These are phyloP conservation scores for Corythornis cristatus DNA, from an alignment of 2,113 vertebrate species.

Conservation along the genomic window DNA sequence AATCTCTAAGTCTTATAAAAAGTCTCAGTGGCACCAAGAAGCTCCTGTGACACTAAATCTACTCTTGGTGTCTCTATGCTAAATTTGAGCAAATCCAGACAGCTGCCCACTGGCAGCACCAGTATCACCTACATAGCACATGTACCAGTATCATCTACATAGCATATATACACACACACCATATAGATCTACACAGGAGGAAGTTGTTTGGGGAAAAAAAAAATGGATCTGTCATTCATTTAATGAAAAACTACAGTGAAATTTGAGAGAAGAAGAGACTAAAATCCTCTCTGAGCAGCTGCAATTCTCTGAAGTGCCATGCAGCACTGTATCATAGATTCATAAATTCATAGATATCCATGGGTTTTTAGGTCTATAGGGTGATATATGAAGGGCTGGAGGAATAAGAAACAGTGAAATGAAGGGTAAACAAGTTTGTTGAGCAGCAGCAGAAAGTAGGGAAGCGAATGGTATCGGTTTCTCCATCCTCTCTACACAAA, in stretches of 20 bases:
- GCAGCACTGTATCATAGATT: neutral
- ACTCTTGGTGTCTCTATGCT: neutral
- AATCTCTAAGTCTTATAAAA: neutral
- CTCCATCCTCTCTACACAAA: neutral
- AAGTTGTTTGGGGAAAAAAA: too few species aligned
- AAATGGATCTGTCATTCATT: neutral
- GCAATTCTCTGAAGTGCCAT: neutral
- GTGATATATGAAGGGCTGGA: neutral
- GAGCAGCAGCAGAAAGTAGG: neutral
- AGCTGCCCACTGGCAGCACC: neutral
- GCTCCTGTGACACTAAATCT: neutral
- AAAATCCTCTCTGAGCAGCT: neutral
- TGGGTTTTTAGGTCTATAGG: neutral
- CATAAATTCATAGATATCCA: too few species aligned
- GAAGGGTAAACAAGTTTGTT: neutral
- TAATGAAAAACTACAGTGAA: neutral
- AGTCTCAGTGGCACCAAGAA: neutral
- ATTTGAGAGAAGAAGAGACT: neutral
- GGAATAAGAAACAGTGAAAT: neutral
- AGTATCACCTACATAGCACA: neutral
- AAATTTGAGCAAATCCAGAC: neutral
- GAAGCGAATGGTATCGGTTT: neutral
- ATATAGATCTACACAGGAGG: neutral
- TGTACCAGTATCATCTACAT: too few species aligned
- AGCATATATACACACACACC: too few species aligned